Base-by-base conservation (phyloP, 2,113 vertebrate genomes). In the Pandion haliaetus region DNA sequence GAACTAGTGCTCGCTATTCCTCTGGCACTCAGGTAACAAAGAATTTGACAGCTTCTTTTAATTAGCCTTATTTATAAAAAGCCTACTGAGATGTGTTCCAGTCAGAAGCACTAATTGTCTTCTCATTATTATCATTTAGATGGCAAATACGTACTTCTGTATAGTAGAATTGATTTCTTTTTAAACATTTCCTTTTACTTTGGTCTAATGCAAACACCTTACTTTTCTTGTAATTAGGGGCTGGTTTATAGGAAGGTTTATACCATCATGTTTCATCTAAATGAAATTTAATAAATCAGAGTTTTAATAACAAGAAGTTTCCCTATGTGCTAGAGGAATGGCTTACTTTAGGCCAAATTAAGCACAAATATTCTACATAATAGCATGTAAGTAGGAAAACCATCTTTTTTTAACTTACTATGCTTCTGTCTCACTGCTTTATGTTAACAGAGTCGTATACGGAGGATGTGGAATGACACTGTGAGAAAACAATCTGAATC, bases 391-490 rank as follows among this genome's bases (percentile, higher is more conserved):
- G 11, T 61, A 45, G 50, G 73, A 72, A 91, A 95, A 93, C 81
- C 81, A 40, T 23, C 6, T 57, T 65, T 74, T 59, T 65, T 23
- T 92, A 77, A 82, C 57, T 55, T 87, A 24, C 83, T 93, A 24
- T 63, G 24, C 82, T 73, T 95, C 38, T 97, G 73, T 97, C 87
- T 97, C 45, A 34, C 86, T 94, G 65, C 87, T 98, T 98, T 98
- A 90, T 98, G 76, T 99, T 98, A 97, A 99, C 99, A 99, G 99
- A 99, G 99, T 98, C 99, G 99, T 97, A 99, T 99, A 98, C 99
- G 99, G 97, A 99, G 99, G 98, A 99, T 99, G 99, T 99, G 99
- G 99, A 99, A 99, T 98, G 99, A 99, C 98, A 99, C 99, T 98
- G 99, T 99, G 98, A 99, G 99, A 98, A 99, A 99, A 98, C 99